Conservation (phyloP, 1,140 invertebrate species). For the Pseudomyrmex dendroicus region DNA sequence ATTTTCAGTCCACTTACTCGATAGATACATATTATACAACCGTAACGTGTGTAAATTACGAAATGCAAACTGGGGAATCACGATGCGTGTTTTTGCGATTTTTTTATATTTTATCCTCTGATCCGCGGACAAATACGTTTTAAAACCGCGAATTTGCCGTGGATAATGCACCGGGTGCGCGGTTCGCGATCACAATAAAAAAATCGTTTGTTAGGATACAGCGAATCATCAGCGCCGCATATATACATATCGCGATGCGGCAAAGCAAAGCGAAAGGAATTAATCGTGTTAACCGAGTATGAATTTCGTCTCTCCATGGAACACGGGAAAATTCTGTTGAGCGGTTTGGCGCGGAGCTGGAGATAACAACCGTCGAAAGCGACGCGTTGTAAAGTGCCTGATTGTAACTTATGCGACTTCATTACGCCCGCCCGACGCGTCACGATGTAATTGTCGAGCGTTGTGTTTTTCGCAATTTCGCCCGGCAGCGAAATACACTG, state of each 20-base stretch:
- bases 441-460: conserved; percentile 45
- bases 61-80: neutral
- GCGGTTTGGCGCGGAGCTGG: conserved; percentile 31
- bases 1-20: conserved; percentile 3
- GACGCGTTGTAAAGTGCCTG: conserved; percentile 39
- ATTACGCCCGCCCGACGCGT: conserved; percentile 30
- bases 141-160: conserved; percentile 26
- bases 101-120: conserved; percentile 18
- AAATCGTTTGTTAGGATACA: conserved; percentile 11
- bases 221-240: neutral
- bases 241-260: neutral
- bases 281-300: conserved; percentile 40
- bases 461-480: conserved; percentile 48
- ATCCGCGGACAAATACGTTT: neutral
- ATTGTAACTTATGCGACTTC: conserved; percentile 55
- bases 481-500: neutral
- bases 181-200: conserved; percentile 12
- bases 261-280: neutral
- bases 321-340: conserved; percentile 26
- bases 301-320: conserved; percentile 22
- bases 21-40: neutral
- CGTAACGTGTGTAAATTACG: neutral
- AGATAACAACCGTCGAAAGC: conserved; percentile 45
- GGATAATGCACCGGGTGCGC: conserved; percentile 23
- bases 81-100: conserved; percentile 33